Evolutionary conservation across 1,140 invertebrate genomes (phyloP).

Genomic region (Drosophila mauritiana): DNA sequence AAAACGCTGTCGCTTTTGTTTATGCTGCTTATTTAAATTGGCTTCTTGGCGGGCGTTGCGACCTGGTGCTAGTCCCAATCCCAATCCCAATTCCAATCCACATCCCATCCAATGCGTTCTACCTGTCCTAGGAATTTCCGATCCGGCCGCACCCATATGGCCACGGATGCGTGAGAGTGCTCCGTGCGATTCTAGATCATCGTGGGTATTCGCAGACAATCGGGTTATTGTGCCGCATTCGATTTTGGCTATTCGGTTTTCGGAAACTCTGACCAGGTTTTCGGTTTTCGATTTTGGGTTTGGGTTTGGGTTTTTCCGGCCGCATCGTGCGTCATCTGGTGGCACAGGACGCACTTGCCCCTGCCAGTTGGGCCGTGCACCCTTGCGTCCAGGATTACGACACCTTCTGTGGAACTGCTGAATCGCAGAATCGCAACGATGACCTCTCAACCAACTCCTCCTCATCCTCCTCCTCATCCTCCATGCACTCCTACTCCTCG

Average conservation of each 20-base stretch:
- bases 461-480: too few relatives aligned
- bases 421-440: neutral
- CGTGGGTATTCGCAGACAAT: neutral
- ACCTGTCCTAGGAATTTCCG: slow-evolving; percentile 63
- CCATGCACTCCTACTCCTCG: neutral
- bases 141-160: slow-evolving; percentile 60
- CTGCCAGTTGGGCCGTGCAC: neutral
- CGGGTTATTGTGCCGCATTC: slow-evolving; percentile 28
- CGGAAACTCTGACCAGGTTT: neutral
- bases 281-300: too few relatives aligned
- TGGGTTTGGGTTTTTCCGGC: slow-evolving; percentile 41
- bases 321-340: slow-evolving; percentile 60
- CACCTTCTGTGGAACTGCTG: slow-evolving; percentile 12
- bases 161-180: slow-evolving; percentile 42
- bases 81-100: too few relatives aligned
- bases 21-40: slow-evolving; percentile 83
- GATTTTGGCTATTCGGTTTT: neutral
- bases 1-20: slow-evolving; percentile 72
- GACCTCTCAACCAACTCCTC: slow-evolving; percentile 5
- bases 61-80: slow-evolving; percentile 3
- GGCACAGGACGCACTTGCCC: slow-evolving; percentile 17
- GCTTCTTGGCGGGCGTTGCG: slow-evolving; percentile 77
- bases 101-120: neutral
- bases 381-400: slow-evolving; percentile 20
- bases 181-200: slow-evolving; percentile 52